A percentile compares a stretch with the other conserved stretches of the same genome.
Evolutionary conservation across 2,888 invertebrate genomes (phyloP).

Genomic region (Clunio marinus): DNA sequence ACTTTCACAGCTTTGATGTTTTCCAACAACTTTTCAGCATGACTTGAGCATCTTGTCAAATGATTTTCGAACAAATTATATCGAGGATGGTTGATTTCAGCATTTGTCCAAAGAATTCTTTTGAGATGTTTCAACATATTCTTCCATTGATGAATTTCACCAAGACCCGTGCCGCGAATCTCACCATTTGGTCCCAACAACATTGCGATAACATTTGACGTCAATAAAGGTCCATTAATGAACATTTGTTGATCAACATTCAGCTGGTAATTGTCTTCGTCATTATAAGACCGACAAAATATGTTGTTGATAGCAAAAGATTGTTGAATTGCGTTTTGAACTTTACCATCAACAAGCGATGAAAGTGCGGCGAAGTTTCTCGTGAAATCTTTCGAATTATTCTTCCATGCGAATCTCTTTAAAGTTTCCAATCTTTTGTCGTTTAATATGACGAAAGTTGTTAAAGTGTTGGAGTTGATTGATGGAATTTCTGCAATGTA

Average conservation of each 20-base stretch:
- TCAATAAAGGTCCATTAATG: slow-evolving; percentile 24
- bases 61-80: no score
- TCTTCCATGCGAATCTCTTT: not conserved
- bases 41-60: no score
- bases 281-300: not conserved
- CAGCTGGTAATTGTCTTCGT: not conserved
- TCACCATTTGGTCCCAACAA: slow-evolving; percentile 45
- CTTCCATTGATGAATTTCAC: slow-evolving; percentile 46
- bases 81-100: slow-evolving; percentile 54
- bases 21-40: not conserved
- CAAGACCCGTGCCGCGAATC: slow-evolving; percentile 46
- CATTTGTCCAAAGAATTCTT: slow-evolving; percentile 58
- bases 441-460: not conserved
- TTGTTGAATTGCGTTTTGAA: not conserved
- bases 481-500: slow-evolving; percentile 38
- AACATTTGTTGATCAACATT: not conserved
- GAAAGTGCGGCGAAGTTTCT: not conserved
- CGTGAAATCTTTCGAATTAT: not conserved
- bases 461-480: slow-evolving; percentile 2
- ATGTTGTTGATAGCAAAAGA: not conserved
- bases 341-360: not conserved
- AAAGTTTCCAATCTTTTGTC: not conserved
- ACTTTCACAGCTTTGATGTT: slow-evolving; percentile 4
- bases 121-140: slow-evolving; percentile 46
- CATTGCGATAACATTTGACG: slow-evolving; percentile 42